Base-by-base conservation (phyloP, 2,797 vertebrate species). In the Cossypha niveicapilla region DNA sequence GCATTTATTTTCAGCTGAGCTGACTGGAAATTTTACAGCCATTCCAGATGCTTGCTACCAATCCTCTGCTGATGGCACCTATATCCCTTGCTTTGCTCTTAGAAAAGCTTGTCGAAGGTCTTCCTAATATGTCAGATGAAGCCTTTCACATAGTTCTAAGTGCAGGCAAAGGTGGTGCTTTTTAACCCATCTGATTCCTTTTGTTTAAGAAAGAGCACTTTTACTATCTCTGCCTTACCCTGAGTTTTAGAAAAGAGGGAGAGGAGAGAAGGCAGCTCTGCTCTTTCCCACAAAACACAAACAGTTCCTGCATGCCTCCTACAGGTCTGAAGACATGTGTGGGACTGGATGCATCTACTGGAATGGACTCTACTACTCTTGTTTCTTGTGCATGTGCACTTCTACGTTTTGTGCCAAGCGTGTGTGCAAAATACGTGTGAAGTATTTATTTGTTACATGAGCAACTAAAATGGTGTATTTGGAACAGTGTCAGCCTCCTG, bases 1-100 rank as follows among this genome's bases (percentile, higher is more conserved):
- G 48, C 90, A 89, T 88, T 96, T 94, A 95, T 90, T 88, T 88
- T 81, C 77, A 93, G 90, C 92, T 94, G 91, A 94, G 77, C 80
- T 85, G 60, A 23, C 3, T 94, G 77, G 77, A 93, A 88, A 76
- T 72, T 74, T 81, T 60, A 18, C 73, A 75, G 84, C 86, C 77
- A 39, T 72, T 73, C 51, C 71, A 79, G 94, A 53, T 94, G 71
- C 93, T 94, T 94, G 47, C 44, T 68, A 65, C 62, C 76, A 88
- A 1, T 61, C 76, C 42, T 92, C 35, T 68, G 47, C 70, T 70
- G 50, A 68, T 88, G 35, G 50, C 1, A 3, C 48, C 34, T 17
- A 5, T 58, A 44, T 50, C 60, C 16, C 22, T 86, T 53, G 51
- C 44, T 79, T 47, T 93, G 39, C 77, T 63, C 10, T 39, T 79